phyloP scores from a whole-genome alignment of 1,140 invertebrate species.

The Macrobrachium rosenbergii region DNA sequence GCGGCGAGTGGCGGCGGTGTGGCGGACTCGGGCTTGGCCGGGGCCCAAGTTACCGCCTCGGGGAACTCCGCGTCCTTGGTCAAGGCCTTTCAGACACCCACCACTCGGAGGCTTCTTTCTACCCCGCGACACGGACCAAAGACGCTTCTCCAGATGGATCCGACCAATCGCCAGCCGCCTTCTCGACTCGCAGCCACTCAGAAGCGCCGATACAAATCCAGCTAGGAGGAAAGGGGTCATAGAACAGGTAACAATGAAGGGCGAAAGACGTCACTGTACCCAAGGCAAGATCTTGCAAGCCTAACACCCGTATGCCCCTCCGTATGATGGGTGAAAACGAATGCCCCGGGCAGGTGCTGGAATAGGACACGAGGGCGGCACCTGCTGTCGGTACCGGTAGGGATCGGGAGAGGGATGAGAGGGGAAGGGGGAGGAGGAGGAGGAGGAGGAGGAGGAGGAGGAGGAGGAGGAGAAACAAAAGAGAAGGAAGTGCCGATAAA shows the following conservation, averaged over 20 bases:
- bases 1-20: conserved; percentile 15
- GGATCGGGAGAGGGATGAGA: not conserved
- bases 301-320: conserved; percentile 28
- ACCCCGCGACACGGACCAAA: conserved; percentile 23
- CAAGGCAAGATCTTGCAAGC: conserved; percentile 30
- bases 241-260: conserved; percentile 48
- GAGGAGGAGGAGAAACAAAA: not conserved
- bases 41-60: conserved; percentile 30
- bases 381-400: not conserved
- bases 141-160: conserved; percentile 31
- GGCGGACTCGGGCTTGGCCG: conserved; percentile 27
- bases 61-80: conserved; percentile 59
- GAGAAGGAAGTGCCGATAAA: conserved; percentile 3
- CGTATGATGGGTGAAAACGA: conserved; percentile 30
- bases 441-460: conserved; percentile 1
- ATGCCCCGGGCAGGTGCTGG: not conserved
- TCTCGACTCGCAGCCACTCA: conserved; percentile 15
- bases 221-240: conserved; percentile 44
- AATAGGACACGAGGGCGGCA: not conserved
- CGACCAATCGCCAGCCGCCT: conserved; percentile 29
- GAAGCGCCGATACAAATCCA: conserved; percentile 19
- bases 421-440: not conserved
- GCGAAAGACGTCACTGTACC: conserved; percentile 33
- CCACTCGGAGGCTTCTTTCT: not conserved
- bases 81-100: conserved; percentile 37